Evolutionary conservation across 2,888 invertebrate genomes (phyloP), one percentile per base, ranked within the genome.

Genomic region (Heliconius ethilla): DNA sequence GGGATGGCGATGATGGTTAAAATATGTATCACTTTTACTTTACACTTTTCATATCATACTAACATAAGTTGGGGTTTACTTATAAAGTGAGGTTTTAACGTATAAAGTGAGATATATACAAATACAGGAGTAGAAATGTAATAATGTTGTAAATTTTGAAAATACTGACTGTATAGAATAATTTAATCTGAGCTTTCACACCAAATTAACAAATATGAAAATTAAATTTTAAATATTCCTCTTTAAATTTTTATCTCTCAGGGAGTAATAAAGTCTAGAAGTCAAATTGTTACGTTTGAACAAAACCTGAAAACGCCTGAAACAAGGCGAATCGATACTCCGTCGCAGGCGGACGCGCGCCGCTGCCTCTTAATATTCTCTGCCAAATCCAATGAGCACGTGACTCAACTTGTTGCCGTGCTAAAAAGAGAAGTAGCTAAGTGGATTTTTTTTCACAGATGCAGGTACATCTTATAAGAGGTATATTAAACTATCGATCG

Each of bases 391-490:
- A 84, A 82, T 87, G 86, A 86, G 93, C 93, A 93, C 94, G 93
- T 94, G 94, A 93, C 91, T 88, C 91, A 90, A 94, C 94, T 94
- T 94, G 94, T 94, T 94, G 93, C 94, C 90, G 88, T 83, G 85
- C 86, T 86, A 86, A 65, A 77, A 77, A 40, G 77, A 66, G 76
- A 72, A 51, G 69, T 65, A 40, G 72, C 27, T 51, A 70, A 55
- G 69, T 69, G 40, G 69, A 6, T 7, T 70, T 73, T 67, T 75
- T 79, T 78, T 75, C 67, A 72, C n/a, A 59, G 69, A 55, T 75
- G 66, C 67, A 72, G 72, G 45, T 62, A 75, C 73, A 75, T 69
- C 63, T 27, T 75, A 6, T 67, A 67, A 18, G 18, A 51, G 2
- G 18, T 51, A 37, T 40, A 37, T n/a, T 18, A 18, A 27, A 45